A percentile compares a stretch with the other conserved stretches of the same genome.
These are phyloP conservation scores for Bombus impatiens DNA, from an alignment of 1,140 invertebrate genomes.

Conservation along the genomic window DNA sequence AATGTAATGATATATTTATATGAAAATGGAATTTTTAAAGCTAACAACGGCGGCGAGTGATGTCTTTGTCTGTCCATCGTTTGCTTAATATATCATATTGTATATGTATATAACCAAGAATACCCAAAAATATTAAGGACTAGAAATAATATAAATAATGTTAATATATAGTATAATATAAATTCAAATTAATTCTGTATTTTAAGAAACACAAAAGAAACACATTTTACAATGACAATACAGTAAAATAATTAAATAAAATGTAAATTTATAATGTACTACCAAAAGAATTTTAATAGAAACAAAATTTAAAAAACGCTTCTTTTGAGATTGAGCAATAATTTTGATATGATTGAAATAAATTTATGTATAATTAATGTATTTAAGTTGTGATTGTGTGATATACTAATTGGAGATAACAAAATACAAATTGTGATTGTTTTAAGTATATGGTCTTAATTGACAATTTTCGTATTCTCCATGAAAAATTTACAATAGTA, in stretches of 20 bases:
- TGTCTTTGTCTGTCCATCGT: neutral
- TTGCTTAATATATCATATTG: neutral
- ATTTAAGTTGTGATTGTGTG: constrained; percentile 39
- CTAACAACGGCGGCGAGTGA: neutral
- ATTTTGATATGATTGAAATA: constrained; percentile 30
- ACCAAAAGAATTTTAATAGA: constrained; percentile 16
- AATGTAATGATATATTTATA: neutral
- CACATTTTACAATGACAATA: constrained; percentile 45
- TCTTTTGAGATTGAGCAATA: constrained; percentile 29
- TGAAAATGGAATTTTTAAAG: constrained; percentile 20
- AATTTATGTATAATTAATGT: neutral
- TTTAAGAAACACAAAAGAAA: neutral
- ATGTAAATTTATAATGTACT: constrained; percentile 17
- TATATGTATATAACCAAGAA: neutral
- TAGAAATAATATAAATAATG: neutral
- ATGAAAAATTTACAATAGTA: neutral
- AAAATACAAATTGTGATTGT: constrained; percentile 29
- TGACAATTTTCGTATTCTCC: neutral
- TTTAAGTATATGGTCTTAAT: constrained; percentile 16
- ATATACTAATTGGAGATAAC: neutral
- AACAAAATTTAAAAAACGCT: constrained; percentile 9
- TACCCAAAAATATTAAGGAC: neutral
- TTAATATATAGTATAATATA: constrained; percentile 8
- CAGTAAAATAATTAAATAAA: constrained; percentile 22
- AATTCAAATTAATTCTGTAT: constrained; percentile 14